phyloP scores from a whole-genome alignment of 2,888 invertebrate genomes.

The Seira ritae region DNA sequence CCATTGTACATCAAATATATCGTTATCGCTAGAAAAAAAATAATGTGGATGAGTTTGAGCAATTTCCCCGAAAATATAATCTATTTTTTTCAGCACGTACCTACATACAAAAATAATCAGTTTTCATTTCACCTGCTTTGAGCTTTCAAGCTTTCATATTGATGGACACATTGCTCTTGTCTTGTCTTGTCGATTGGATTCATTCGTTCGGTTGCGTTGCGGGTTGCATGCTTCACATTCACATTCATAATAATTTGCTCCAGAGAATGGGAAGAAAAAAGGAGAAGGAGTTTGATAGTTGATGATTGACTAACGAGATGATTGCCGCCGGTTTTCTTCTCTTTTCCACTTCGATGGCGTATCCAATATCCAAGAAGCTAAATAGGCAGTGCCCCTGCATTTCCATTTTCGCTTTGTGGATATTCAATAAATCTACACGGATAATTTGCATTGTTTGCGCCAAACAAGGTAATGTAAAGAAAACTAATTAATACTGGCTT shows the following conservation, averaged over 20 bases:
- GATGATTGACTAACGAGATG: constrained; percentile 64
- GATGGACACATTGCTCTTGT: background rate
- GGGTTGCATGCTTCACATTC: background rate
- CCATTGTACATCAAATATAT: no score
- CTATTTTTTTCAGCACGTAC: no score
- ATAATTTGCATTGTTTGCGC: constrained; percentile 63
- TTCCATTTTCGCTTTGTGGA: constrained; percentile 13
- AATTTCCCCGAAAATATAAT: no score
- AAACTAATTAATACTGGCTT: constrained; percentile 65
- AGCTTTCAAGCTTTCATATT: no score
- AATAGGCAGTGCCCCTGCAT: background rate
- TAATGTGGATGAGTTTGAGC: no score
- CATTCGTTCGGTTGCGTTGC: no score
- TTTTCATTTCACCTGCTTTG: background rate
- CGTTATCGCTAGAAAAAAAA: no score
- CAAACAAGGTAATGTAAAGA: constrained; percentile 63
- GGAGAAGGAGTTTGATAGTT: no score
- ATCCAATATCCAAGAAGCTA: background rate
- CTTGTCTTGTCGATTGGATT: no score
- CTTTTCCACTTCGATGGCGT: constrained; percentile 41
- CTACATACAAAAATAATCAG: no score
- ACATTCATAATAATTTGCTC: no score
- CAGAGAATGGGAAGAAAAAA: no score
- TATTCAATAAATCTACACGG: constrained; percentile 58
- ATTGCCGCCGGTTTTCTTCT: constrained; percentile 61